Conservation (phyloP, 2,888 invertebrate species). For the Athalia rosae region DNA sequence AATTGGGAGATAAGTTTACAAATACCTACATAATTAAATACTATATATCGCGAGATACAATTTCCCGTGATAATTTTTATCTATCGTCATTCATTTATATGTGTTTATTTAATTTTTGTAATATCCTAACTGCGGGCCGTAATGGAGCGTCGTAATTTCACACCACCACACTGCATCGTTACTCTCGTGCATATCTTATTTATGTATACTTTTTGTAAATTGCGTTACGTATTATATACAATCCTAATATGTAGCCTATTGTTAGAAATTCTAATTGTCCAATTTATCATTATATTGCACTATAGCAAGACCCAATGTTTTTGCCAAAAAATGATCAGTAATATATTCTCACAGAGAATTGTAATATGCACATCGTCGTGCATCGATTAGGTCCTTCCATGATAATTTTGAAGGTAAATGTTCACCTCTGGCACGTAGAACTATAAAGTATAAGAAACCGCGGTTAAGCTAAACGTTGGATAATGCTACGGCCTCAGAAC, state of each 20-base stretch:
- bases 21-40: not conserved
- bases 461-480: not conserved
- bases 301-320: slow-evolving; percentile 23
- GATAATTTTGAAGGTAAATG: not conserved
- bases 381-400: not conserved
- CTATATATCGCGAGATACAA: not conserved
- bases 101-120: not conserved
- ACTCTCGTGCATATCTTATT: not conserved
- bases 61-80: no score
- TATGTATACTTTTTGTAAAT: not conserved
- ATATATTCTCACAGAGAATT: slow-evolving; percentile 18
- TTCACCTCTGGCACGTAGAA: not conserved
- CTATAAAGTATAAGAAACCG: no score
- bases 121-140: not conserved
- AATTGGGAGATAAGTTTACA: not conserved
- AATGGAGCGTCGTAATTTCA: no score
- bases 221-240: slow-evolving; percentile 13
- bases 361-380: not conserved
- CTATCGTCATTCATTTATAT: not conserved
- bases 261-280: not conserved
- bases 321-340: slow-evolving; percentile 12
- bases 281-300: slow-evolving; percentile 19
- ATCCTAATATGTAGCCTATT: not conserved
- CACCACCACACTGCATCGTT: no score
- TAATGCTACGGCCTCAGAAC: slow-evolving; percentile 13